Percentiles rank a stretch among this genome's conserved stretches.
These are phyloP conservation scores for Clavelina lepadiformis DNA, from an alignment of 23 tunicate genomes.

Conservation along the genomic window DNA sequence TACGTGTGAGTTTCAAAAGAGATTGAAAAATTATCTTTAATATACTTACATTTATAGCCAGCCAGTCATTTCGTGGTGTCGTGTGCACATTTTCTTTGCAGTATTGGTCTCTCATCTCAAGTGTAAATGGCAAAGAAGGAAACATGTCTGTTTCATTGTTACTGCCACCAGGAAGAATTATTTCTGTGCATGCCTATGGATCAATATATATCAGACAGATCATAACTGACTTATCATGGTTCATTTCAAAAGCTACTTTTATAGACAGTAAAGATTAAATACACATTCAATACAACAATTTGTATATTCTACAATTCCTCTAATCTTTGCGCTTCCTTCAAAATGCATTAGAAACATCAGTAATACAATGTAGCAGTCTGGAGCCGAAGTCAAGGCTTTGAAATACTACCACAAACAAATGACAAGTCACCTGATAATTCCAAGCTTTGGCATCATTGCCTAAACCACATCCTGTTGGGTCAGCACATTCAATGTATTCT, in stretches of 20 bases:
- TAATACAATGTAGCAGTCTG: not conserved
- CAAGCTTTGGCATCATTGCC: constrained; percentile 86
- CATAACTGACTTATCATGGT: too few relatives aligned
- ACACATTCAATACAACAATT: too few relatives aligned
- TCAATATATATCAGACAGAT: too few relatives aligned
- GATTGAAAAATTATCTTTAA: too few relatives aligned
- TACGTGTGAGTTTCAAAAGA: too few relatives aligned
- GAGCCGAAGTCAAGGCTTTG: not conserved
- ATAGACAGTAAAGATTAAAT: too few relatives aligned
- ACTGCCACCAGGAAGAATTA: constrained; percentile 89
- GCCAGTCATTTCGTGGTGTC: constrained; percentile 71
- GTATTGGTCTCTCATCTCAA: constrained; percentile 66
- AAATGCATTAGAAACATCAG: not conserved
- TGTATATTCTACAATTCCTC: too few relatives aligned
- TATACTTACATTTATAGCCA: constrained; percentile 32
- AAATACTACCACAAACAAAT: not conserved
- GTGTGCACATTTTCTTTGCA: constrained; percentile 58
- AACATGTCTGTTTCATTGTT: constrained; percentile 87
- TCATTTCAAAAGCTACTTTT: too few relatives aligned
- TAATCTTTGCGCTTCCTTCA: not conserved
- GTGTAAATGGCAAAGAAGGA: constrained; percentile 72
- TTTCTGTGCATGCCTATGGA: constrained; percentile 89
- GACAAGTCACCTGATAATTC: constrained; percentile 86
- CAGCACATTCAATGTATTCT: constrained; percentile 90
- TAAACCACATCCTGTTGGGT: constrained; percentile 97